Evolutionary conservation across 2,888 invertebrate species (phyloP), one percentile per base, ranked within the genome.

Genomic region (Coelinius sp.): DNA sequence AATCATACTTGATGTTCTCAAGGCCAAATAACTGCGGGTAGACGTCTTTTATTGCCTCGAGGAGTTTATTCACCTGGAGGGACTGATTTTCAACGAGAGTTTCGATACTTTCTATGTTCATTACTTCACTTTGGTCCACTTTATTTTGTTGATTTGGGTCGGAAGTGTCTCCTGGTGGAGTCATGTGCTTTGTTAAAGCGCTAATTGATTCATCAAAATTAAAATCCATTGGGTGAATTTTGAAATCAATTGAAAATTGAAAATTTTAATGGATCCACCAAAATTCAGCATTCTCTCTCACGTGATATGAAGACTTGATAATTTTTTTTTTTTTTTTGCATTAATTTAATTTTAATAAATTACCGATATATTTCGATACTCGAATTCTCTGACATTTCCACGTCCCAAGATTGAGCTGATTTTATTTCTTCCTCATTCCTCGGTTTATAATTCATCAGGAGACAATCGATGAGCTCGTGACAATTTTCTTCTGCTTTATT

Each of bases 331-430:
- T 14, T n/a, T 14, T 25, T 6, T 20, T 49, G 17, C 2, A 44
- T 8, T 10, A 44, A 44, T 44, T 44, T 44, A 63, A 53, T 20
- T 8, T 1, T 35, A 67, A 24, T 8, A n/a, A 64, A 89, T 85
- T 83, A 93, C 93, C 92, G 91, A 84, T 92, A 94, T 71, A 94
- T 93, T 88, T 93, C 93, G 73, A 93, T 88, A 81, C 93, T 93
- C 0, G 92, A 92, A 76, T 91, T 91, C 79, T 92, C 93, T 0
- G 92, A 91, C 70, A 87, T 84, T 68, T 88, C 88, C 1, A 88
- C 82, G 49, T 88, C 88, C 8, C 88, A 88, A 0, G 90, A 89
- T 35, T 75, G 70, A 2, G 76, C 64, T 31, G 81, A 80, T 59
- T 74, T 75, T 0, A 90, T 89, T 27, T 89, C 88, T 44, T 90